These are phyloP conservation scores for Pseudocheirus occidentalis DNA, from an alignment of 2,797 vertebrate genomes.

Conservation along the genomic window DNA sequence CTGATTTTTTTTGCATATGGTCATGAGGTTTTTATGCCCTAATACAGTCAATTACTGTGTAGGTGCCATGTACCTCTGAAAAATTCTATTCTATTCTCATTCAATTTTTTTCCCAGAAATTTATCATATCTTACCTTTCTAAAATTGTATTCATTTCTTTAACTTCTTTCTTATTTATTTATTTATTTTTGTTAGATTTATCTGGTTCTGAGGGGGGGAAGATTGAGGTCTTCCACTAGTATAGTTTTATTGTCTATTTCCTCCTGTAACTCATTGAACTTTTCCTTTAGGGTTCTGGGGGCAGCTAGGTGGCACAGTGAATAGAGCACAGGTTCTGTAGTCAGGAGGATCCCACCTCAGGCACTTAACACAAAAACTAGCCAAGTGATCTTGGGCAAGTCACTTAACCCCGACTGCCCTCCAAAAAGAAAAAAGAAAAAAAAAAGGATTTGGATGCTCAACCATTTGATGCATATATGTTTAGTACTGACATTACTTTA, in stretches of 20 bases:
- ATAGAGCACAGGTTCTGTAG: too few species aligned
- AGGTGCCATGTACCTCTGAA: neutral
- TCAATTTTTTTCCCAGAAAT: neutral
- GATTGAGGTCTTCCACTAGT: neutral
- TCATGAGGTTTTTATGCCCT: neutral
- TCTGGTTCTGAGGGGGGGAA: neutral
- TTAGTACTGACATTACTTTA: neutral
- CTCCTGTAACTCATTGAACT: neutral
- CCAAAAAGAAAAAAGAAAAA: too few species aligned
- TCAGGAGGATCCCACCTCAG: too few species aligned
- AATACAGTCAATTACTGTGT: neutral
- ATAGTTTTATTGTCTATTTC: neutral
- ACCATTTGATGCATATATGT: neutral
- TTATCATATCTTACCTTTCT: neutral
- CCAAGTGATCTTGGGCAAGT: too few species aligned
- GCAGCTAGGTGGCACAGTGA: too few species aligned
- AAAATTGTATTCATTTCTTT: neutral
- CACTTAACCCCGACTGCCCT: too few species aligned
- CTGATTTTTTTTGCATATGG: neutral
- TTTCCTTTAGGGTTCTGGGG: too few species aligned
- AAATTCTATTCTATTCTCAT: neutral
- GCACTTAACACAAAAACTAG: too few species aligned
- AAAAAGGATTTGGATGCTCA: neutral
- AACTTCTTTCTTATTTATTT: neutral
- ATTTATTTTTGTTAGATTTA: neutral